Percentiles rank a stretch among this genome's conserved stretches.
Evolutionary conservation across 2,888 invertebrate genomes (phyloP).

Genomic region (Cephus spinipes): DNA sequence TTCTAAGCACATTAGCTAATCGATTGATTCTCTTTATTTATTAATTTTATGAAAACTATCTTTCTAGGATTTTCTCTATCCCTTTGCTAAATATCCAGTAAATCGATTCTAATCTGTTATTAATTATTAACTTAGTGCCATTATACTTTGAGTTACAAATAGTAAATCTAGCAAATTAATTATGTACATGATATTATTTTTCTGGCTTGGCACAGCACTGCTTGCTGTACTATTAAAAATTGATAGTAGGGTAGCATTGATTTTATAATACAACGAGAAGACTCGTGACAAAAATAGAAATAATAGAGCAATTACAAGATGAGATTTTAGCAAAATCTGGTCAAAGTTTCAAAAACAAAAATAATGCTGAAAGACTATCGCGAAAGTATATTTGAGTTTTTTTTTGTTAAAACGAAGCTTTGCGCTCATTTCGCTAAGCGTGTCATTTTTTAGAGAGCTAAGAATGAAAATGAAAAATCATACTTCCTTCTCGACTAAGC

Average conservation of each 20-base stretch:
- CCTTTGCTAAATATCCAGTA: not conserved
- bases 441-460: not conserved
- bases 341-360: not conserved
- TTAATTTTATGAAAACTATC: not conserved
- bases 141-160: not conserved
- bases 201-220: not conserved
- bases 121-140: not conserved
- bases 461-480: not conserved
- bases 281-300: not conserved
- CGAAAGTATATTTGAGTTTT: not conserved
- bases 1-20: conserved; percentile 1
- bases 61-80: not conserved
- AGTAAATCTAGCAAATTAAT: not conserved
- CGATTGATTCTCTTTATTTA: not conserved
- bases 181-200: not conserved
- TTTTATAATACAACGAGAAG: not conserved
- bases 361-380: not conserved
- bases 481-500: not conserved
- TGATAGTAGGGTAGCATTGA: not conserved
- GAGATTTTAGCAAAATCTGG: no score
- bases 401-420: not conserved
- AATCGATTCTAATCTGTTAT: not conserved
- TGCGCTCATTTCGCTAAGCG: not conserved
- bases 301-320: not conserved
- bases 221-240: not conserved